phyloP scores from a whole-genome alignment of 2,888 invertebrate genomes.

The Chrysomela aeneicollis region DNA sequence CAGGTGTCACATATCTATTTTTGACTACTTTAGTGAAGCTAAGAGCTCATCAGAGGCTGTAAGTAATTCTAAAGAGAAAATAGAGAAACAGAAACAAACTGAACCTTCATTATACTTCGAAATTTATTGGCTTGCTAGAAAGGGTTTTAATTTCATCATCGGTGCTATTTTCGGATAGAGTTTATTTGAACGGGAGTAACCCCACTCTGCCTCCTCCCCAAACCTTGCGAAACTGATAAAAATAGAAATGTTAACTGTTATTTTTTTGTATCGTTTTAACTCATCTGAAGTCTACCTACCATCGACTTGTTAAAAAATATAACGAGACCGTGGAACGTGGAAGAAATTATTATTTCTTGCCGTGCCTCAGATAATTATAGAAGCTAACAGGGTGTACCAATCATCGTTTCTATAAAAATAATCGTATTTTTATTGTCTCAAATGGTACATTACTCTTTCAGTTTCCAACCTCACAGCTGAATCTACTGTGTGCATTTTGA shows the following conservation, averaged over 20 bases:
- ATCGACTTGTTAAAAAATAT: not conserved
- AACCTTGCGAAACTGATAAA: constrained; percentile 20
- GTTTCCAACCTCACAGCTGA: too few relatives aligned
- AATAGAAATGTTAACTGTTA: constrained; percentile 11
- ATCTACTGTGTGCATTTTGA: too few relatives aligned
- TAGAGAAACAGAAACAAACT: not conserved
- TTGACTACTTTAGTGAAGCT: too few relatives aligned
- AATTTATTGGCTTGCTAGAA: constrained; percentile 10
- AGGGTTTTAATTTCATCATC: not conserved
- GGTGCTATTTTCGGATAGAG: constrained; percentile 11
- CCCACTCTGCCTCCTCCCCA: constrained; percentile 10
- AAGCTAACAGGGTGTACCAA: not conserved
- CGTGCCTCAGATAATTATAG: not conserved
- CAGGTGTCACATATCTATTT: too few relatives aligned
- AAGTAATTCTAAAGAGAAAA: not conserved
- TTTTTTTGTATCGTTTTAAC: constrained; percentile 11
- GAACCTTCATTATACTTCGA: not conserved
- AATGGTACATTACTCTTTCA: too few relatives aligned
- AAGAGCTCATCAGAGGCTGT: too few relatives aligned
- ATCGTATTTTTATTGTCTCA: too few relatives aligned
- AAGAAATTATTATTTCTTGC: not conserved
- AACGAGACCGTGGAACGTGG: not conserved
- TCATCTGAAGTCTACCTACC: not conserved
- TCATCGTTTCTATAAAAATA: too few relatives aligned
- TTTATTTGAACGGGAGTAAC: constrained; percentile 20